These are phyloP conservation scores for Drosophila setifemur DNA, from an alignment of 1,140 invertebrate species.

Conservation along the genomic window DNA sequence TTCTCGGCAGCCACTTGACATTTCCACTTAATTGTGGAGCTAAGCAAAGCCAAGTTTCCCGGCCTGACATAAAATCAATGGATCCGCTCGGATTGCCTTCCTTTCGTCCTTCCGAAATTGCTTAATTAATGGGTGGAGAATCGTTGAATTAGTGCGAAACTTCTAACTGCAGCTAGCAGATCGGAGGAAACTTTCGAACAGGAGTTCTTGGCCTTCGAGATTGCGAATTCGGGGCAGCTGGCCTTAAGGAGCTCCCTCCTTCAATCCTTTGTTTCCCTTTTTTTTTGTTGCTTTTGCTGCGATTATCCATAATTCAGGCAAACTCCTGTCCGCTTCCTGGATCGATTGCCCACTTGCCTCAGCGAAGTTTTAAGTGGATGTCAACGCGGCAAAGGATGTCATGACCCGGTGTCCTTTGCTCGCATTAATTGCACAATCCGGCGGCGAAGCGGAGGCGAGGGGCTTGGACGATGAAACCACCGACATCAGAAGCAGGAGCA, in stretches of 20 bases:
- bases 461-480: too few relatives aligned
- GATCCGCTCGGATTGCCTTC: slow-evolving; percentile 14
- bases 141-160: slow-evolving; percentile 42
- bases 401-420: background rate
- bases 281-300: too few relatives aligned
- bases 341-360: slow-evolving; percentile 19
- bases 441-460: too few relatives aligned
- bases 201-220: background rate
- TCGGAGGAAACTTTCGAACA: background rate
- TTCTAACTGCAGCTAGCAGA: slow-evolving; percentile 14
- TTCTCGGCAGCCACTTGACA: slow-evolving; percentile 51
- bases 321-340: background rate
- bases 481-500: slow-evolving; percentile 8
- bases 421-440: slow-evolving; percentile 33
- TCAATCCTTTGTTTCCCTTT: too few relatives aligned
- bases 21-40: slow-evolving; percentile 42
- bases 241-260: background rate
- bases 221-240: slow-evolving; percentile 6
- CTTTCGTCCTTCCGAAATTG: slow-evolving; percentile 10
- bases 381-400: slow-evolving; percentile 15
- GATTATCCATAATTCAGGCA: slow-evolving; percentile 16
- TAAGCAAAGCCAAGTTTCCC: slow-evolving; percentile 12
- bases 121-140: slow-evolving; percentile 41
- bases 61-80: slow-evolving; percentile 42
- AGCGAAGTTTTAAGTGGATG: slow-evolving; percentile 35